These are phyloP conservation scores for Oostethus manadensis DNA, from an alignment of 2,113 vertebrate species.

Conservation along the genomic window DNA sequence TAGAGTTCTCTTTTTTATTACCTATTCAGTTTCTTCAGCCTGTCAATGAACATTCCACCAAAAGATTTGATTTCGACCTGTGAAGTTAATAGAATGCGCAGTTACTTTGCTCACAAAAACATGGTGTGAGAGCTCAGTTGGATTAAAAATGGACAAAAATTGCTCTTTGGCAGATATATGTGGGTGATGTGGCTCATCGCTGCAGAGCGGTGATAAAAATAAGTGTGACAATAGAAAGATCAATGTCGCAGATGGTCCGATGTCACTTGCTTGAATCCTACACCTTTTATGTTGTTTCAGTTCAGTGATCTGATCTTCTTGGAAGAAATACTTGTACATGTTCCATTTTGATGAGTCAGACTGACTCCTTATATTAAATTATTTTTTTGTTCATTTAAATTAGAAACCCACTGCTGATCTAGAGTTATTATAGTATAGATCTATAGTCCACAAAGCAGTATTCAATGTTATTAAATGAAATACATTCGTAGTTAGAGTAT, in stretches of 20 bases:
- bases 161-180: constrained; percentile 4
- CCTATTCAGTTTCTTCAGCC: neutral
- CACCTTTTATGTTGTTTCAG: constrained; percentile 9
- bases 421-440: too few species aligned
- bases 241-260: constrained; percentile 22
- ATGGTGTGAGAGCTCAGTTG: constrained; percentile 4
- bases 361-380: too few species aligned
- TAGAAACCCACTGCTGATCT: too few species aligned
- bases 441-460: too few species aligned
- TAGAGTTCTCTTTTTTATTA: neutral
- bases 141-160: constrained; percentile 17
- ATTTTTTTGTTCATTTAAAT: too few species aligned
- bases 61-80: neutral
- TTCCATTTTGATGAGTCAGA: too few species aligned
- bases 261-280: constrained; percentile 7
- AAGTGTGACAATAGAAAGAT: constrained; percentile 22
- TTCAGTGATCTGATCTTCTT: neutral
- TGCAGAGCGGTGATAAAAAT: constrained; percentile 15
- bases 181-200: constrained; percentile 21
- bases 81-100: neutral
- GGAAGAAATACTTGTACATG: neutral
- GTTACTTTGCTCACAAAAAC: neutral
- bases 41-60: too few species aligned
- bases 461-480: too few species aligned
- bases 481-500: too few species aligned